Evolutionary conservation across 2,888 invertebrate species (phyloP).

Genomic region (Epiblema foenella): DNA sequence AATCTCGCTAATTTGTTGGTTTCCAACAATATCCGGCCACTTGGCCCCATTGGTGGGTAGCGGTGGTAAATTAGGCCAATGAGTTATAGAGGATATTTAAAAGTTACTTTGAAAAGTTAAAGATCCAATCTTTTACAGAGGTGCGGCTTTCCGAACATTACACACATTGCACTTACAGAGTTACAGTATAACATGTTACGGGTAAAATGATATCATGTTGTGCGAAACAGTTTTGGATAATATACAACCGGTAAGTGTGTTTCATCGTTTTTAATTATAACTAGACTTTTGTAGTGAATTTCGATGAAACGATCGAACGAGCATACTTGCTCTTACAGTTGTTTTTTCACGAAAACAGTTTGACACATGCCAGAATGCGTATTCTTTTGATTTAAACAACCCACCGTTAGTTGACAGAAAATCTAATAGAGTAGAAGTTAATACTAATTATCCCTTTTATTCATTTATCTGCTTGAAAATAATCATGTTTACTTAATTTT

Average conservation of each 20-base stretch:
- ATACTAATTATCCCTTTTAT: too few relatives aligned
- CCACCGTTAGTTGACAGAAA: neutral
- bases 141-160: neutral
- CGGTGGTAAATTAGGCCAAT: slow-evolving; percentile 34
- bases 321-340: neutral
- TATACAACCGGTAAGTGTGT: slow-evolving; percentile 54
- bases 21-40: slow-evolving; percentile 53
- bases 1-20: slow-evolving; percentile 46
- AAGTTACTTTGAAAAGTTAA: slow-evolving; percentile 6
- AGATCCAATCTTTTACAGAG: neutral
- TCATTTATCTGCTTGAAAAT: too few relatives aligned
- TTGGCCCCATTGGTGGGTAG: slow-evolving; percentile 33
- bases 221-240: slow-evolving; percentile 53
- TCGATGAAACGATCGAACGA: neutral
- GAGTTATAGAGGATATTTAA: slow-evolving; percentile 19
- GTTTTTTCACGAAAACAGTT: neutral
- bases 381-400: neutral
- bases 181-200: neutral
- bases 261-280: neutral
- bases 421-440: neutral
- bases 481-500: too few relatives aligned
- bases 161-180: too few relatives aligned
- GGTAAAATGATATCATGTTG: slow-evolving; percentile 46
- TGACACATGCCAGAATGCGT: neutral
- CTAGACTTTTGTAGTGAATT: neutral